Percentiles rank a stretch among this genome's conserved stretches.
phyloP scores from a whole-genome alignment of 2,888 invertebrate genomes.

The Flexamia atlantica region DNA sequence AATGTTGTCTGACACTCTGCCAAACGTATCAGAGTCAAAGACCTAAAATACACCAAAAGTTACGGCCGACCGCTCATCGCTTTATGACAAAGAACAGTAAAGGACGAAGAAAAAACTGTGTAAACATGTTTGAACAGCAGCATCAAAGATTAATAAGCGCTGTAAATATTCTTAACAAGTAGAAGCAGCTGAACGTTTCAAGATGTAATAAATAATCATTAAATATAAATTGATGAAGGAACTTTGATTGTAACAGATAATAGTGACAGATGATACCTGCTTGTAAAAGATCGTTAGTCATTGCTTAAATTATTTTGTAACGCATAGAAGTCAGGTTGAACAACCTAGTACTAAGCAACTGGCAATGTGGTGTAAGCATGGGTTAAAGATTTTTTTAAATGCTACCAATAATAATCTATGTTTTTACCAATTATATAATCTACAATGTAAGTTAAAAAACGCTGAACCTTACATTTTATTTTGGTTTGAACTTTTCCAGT shows the following conservation, averaged over 20 bases:
- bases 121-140: neutral
- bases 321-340: no score
- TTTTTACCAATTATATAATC: no score
- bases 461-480: no score
- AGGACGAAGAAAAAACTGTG: neutral
- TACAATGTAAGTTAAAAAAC: no score
- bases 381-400: neutral
- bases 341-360: no score
- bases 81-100: neutral
- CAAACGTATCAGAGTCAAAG: neutral
- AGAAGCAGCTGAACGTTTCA: neutral
- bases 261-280: no score
- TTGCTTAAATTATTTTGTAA: no score
- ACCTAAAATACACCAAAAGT: slow-evolving; percentile 6
- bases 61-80: neutral
- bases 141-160: neutral
- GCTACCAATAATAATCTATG: no score
- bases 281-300: no score
- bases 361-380: neutral
- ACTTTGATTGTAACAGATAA: neutral
- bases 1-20: neutral
- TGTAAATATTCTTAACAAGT: slow-evolving; percentile 27
- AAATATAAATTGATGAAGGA: neutral
- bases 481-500: no score
- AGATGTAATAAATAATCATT: slow-evolving; percentile 2